Base-by-base conservation (phyloP, 2,113 vertebrate genomes). In the Paradisaea rubra region DNA sequence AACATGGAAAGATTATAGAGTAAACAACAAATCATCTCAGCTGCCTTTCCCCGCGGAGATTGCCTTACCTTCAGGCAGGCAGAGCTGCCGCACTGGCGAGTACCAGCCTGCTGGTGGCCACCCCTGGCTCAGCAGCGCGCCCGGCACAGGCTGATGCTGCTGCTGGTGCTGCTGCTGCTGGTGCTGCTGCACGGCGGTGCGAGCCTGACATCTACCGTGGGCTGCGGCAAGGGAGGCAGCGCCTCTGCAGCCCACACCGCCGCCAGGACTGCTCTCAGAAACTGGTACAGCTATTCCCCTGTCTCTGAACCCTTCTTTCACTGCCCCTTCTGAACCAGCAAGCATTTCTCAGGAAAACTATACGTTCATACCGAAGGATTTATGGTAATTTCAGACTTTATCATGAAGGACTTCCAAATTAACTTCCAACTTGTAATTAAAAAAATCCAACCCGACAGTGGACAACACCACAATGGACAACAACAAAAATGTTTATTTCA, bases 241-340 rank as follows among this genome's bases (percentile, higher is more conserved):
- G 14, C 52, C 45, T 37, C 4, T 4, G 9, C 27, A 31, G 24
- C 0, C 1, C 15, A 3, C 9, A 15, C 16, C 0, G 1, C 22
- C 13, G 15, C 12, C 24, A 7, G 23, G 24, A 21, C 23, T 3
- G 50, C 20, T 42, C 30, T 6, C 4, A 2, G 13, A 13, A 23
- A n/a, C 2, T 2, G 13, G 10, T 3, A 7, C 14, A 13, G 14
- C 22, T 4, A 4, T 7, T 21, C 14, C 9, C 7, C 2, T 25
- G n/a, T 7, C 41, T 23, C 25, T 7, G 39, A 68, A 4, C 1
- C 2, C 2, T 18, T 21, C 27, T 35, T 8, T 1, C 30, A 10
- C 18, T 10, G 3, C 4, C 5, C 17, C 5, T 56, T 56, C 57
- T 10, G 9, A 89, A 22, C 9, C 42, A 63, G 35, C 11, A 23